These are phyloP conservation scores for Chydorus sphaericus DNA, from an alignment of 2,888 invertebrate genomes.

Conservation along the genomic window DNA sequence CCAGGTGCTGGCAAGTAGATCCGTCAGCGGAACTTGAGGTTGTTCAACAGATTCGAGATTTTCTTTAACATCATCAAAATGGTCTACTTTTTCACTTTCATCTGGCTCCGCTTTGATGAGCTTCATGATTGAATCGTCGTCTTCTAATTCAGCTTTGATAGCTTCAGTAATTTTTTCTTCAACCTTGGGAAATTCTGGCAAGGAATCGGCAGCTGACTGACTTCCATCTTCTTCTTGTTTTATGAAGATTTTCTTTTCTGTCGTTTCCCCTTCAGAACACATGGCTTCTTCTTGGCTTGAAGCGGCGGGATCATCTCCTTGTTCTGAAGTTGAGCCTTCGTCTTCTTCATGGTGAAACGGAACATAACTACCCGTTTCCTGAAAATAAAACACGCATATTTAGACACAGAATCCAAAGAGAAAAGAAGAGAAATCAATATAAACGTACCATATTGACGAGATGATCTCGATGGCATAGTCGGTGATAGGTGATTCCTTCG, in stretches of 20 bases:
- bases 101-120: not conserved
- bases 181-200: too few relatives aligned
- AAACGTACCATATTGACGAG: conserved; percentile 38
- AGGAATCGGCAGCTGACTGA: too few relatives aligned
- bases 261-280: not conserved
- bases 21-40: not conserved
- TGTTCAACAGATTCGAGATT: not conserved
- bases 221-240: conserved; percentile 10
- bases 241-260: conserved; percentile 14
- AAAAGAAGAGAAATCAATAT: not conserved
- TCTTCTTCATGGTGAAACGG: not conserved
- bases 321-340: not conserved
- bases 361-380: conserved; percentile 1
- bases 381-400: not conserved
- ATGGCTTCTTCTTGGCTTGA: not conserved
- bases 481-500: conserved; percentile 67
- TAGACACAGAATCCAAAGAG: not conserved
- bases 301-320: not conserved
- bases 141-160: not conserved
- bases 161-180: not conserved
- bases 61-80: not conserved
- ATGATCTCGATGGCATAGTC: conserved; percentile 74
- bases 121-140: not conserved
- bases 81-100: not conserved
- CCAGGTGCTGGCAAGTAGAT: not conserved